Evolutionary conservation across 2,888 invertebrate genomes (phyloP).

Genomic region (Amphipoea lucens): DNA sequence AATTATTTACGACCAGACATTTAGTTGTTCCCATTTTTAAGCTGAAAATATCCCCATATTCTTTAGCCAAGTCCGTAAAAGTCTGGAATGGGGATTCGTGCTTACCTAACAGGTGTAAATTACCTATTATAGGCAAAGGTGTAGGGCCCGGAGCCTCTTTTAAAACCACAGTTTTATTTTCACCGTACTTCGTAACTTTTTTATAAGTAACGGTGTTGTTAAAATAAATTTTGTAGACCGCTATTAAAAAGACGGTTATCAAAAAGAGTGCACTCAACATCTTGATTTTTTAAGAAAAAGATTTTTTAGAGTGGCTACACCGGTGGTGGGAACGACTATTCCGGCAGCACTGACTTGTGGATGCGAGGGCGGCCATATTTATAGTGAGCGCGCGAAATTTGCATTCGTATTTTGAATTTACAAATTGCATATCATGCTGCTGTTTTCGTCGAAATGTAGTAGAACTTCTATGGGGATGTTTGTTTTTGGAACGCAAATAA

Average conservation of each 20-base stretch:
- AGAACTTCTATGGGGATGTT: neutral
- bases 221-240: constrained; percentile 80
- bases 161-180: constrained; percentile 69
- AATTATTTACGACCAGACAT: constrained; percentile 94
- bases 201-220: constrained; percentile 73
- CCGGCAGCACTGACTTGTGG: constrained; percentile 71
- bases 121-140: constrained; percentile 92
- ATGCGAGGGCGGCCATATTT: constrained; percentile 65
- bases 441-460: constrained; percentile 4
- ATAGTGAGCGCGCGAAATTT: constrained; percentile 71
- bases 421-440: constrained; percentile 39
- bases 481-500: constrained; percentile 4
- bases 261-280: constrained; percentile 86
- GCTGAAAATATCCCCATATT: constrained; percentile 93
- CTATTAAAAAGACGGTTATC: constrained; percentile 73
- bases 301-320: constrained; percentile 83
- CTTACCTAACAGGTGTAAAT: constrained; percentile 92
- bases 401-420: constrained; percentile 70
- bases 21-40: constrained; percentile 92
- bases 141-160: constrained; percentile 92
- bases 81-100: constrained; percentile 93
- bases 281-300: constrained; percentile 78
- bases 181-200: constrained; percentile 75
- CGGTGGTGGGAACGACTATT: constrained; percentile 80
- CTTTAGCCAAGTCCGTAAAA: constrained; percentile 92